phyloP scores from a whole-genome alignment of 2,888 invertebrate genomes.

The Chymomyza fuscimana region DNA sequence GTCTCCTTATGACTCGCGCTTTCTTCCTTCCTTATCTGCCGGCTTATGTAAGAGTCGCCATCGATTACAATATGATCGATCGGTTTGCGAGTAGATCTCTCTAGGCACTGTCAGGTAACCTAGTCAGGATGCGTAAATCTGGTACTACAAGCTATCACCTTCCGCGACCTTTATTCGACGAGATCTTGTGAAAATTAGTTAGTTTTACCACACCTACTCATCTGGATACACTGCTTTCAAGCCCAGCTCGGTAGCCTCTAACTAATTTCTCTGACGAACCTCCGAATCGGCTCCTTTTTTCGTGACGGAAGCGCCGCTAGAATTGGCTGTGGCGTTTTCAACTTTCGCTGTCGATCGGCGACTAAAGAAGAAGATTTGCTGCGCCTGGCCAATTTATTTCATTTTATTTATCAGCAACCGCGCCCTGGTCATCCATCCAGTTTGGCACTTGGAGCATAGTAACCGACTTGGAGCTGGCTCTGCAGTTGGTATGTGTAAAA shows the following conservation, averaged over 20 bases:
- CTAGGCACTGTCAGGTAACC: no score
- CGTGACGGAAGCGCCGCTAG: slow-evolving; percentile 6
- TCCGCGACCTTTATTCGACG: no score
- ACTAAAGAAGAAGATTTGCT: neutral
- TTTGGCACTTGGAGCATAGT: neutral
- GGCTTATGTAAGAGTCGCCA: no score
- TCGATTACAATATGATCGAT: no score
- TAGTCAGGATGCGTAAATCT: no score
- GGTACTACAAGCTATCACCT: no score
- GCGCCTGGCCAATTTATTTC: neutral
- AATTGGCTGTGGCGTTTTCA: slow-evolving; percentile 1
- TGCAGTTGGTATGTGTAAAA: neutral
- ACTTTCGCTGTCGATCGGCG: slow-evolving; percentile 18
- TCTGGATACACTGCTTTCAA: no score
- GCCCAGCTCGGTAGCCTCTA: neutral
- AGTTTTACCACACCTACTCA: no score
- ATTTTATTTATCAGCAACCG: neutral
- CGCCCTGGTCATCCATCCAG: slow-evolving; percentile 3
- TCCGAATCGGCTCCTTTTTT: neutral
- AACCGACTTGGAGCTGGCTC: neutral
- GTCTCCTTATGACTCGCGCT: no score
- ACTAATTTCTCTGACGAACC: neutral
- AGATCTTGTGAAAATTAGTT: no score
- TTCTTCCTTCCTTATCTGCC: no score
- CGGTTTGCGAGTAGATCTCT: no score